Conservation (phyloP, 2,113 vertebrate genomes). For the Mustelus asterias region DNA sequence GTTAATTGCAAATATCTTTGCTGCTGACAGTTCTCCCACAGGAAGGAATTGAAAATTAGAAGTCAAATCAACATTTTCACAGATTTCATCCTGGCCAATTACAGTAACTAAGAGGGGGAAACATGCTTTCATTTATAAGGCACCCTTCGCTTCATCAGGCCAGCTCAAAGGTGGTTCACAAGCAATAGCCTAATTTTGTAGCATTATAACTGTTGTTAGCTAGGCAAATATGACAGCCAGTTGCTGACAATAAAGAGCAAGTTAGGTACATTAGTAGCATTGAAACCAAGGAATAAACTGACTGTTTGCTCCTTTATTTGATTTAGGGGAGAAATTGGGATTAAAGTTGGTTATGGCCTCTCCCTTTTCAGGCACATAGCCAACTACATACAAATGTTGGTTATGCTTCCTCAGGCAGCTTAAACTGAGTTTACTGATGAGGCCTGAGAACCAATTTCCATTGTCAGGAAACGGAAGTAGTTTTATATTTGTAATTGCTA, state of each 20-base stretch:
- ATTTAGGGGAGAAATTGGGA: not conserved
- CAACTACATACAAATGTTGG: not conserved
- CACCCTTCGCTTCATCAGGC: not conserved
- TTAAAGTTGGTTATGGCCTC: not conserved
- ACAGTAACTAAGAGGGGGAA: not conserved
- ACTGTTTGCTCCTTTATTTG: not conserved
- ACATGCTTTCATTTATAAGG: not conserved
- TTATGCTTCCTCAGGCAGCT: not conserved
- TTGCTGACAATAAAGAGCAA: not conserved
- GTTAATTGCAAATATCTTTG: not conserved
- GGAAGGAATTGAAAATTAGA: slow-evolving; percentile 18
- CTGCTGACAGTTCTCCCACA: slow-evolving; percentile 20
- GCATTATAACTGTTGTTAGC: not conserved
- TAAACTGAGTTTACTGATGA: not conserved
- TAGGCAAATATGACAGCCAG: not conserved
- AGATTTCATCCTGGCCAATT: not conserved
- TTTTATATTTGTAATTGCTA: too few species aligned
- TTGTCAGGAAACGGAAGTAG: too few species aligned
- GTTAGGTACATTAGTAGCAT: not conserved
- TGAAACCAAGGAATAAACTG: not conserved
- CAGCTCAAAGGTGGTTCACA: not conserved
- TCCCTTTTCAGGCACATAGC: not conserved
- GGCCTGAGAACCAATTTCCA: not conserved
- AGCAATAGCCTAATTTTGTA: not conserved
- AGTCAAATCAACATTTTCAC: not conserved